Conservation (phyloP, 1,140 invertebrate species). For the Nephotettix cincticeps region DNA sequence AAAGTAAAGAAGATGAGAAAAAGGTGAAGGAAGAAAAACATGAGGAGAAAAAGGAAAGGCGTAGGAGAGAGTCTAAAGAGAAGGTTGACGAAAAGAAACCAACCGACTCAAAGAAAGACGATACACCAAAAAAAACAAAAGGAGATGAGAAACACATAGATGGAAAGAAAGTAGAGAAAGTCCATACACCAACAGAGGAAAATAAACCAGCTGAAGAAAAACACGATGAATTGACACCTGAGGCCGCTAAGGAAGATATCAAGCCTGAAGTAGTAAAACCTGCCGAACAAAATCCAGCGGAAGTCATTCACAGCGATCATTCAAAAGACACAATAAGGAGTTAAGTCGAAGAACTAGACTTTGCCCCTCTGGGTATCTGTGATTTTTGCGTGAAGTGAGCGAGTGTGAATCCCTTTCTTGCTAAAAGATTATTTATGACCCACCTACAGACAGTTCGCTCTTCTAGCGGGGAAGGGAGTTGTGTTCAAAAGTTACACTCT, state of each 20-base stretch:
- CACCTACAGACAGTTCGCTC: conserved; percentile 19
- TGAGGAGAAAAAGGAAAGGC: conserved; percentile 22
- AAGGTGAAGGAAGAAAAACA: conserved; percentile 3
- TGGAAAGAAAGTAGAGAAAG: conserved; percentile 18
- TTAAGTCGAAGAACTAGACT: conserved; percentile 6
- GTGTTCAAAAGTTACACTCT: conserved; percentile 14
- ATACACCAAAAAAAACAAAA: conserved; percentile 16
- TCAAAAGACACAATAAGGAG: conserved; percentile 13
- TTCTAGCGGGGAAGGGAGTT: conserved; percentile 32
- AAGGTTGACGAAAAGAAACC: conserved; percentile 32
- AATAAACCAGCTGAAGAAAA: conserved; percentile 1
- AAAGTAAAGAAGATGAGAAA: conserved; percentile 16
- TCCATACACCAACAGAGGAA: conserved; percentile 1
- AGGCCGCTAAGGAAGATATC: not conserved
- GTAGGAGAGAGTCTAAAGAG: conserved; percentile 25
- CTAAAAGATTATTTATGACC: conserved; percentile 31
- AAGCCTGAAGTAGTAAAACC: not conserved
- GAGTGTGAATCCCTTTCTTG: conserved; percentile 26
- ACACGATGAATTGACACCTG: conserved; percentile 22
- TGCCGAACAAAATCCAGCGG: conserved; percentile 6
- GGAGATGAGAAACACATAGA: not conserved
- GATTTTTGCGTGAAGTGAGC: not conserved
- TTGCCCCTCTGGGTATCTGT: not conserved
- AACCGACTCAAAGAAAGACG: conserved; percentile 29
- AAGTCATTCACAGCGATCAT: not conserved